phyloP scores from a whole-genome alignment of 2,113 vertebrate species.

The Indri indri region DNA sequence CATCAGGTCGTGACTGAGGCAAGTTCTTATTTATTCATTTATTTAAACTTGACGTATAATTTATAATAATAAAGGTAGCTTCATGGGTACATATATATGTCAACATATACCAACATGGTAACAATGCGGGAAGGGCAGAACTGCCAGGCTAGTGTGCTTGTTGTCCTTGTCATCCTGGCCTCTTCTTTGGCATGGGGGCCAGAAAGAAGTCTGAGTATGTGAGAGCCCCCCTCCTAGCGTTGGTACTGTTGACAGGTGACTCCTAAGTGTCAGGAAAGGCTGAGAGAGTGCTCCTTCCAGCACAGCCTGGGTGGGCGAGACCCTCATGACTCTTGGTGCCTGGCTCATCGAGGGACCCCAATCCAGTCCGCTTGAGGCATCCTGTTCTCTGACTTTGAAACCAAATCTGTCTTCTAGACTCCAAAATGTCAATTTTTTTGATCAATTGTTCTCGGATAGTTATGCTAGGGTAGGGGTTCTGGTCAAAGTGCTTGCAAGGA shows the following conservation, averaged over 20 bases:
- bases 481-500: background rate
- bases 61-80: background rate
- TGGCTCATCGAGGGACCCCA: background rate
- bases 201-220: background rate
- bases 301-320: background rate
- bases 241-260: background rate
- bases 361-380: background rate
- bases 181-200: background rate
- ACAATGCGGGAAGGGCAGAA: background rate
- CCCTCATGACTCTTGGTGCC: background rate
- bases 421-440: background rate
- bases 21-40: background rate
- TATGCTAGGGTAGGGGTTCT: background rate
- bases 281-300: background rate
- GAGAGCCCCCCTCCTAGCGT: background rate
- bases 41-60: background rate
- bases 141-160: too few species aligned
- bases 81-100: background rate
- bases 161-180: background rate
- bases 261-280: background rate
- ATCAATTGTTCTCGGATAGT: background rate
- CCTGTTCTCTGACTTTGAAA: background rate
- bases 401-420: background rate
- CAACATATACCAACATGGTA: background rate
- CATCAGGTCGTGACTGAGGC: background rate